Evolutionary conservation across 2,113 vertebrate species (phyloP), one percentile per base, ranked within the genome.

Genomic region (Indicator indicator): DNA sequence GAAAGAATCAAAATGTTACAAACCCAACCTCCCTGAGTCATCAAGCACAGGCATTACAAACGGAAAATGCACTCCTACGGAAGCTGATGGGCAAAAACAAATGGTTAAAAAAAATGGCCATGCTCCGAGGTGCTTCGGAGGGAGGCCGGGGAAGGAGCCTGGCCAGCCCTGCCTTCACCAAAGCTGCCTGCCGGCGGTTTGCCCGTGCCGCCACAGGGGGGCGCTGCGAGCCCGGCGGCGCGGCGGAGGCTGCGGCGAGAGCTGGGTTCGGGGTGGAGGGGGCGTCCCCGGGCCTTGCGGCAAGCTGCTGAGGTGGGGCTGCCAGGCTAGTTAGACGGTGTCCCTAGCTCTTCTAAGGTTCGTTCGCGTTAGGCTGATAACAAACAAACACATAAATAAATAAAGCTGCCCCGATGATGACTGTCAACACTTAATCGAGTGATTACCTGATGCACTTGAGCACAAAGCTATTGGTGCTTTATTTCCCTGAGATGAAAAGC

Each of bases 191-290:
- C 3, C 50, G 2, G 44, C 78, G 12, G 72, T 13, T 11, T 6
- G 21, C 16, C 13, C 11, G 81, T 73, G 27, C 67, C 44, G 52
- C 96, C 97, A 95, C 96, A 86, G 94, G 98, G 89, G 97, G 97
- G 65, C 97, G 72, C 97, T 96, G 83, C 91, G 77, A 15, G 44
- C 95, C 71, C 93, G 18, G 70, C 64, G 44, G 73, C 48, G 15
- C n/a, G 3, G 48, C 32, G 0, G 14, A 7, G 9, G 79, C 50
- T 5, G 30, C 20, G 6, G 40, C 36, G 10, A 28, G 10, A 30
- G 10, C 30, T 30, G 16, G 16, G 10, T 32, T 11, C 30, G 9
- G 30, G 40, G 32, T 3, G 67, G 3, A 1, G 17, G 28, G 18
- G 20, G 6, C 26, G 11, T 12, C 12, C 68, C 38, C 17, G 18